A percentile compares a stretch with the other conserved stretches of the same genome.
These are phyloP conservation scores for Nematopogon swammerdamellus DNA, from an alignment of 2,888 invertebrate species.

Conservation along the genomic window DNA sequence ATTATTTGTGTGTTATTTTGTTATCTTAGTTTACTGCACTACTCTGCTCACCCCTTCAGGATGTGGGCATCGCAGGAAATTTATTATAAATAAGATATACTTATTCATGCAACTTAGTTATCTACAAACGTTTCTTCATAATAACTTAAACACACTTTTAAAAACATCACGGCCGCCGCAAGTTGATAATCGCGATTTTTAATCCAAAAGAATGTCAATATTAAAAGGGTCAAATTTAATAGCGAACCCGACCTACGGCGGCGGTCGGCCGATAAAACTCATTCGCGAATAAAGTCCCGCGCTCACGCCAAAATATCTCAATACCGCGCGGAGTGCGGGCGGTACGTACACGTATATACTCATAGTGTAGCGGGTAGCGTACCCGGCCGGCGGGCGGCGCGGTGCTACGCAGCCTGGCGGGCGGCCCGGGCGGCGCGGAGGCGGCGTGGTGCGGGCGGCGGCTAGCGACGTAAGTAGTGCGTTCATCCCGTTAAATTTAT, in stretches of 20 bases:
- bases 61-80: too few relatives aligned
- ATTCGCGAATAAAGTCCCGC: conserved; percentile 13
- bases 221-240: conserved; percentile 5
- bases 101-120: background rate
- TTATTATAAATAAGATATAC: too few relatives aligned
- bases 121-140: background rate
- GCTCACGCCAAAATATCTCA: conserved; percentile 18
- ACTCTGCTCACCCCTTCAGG: too few relatives aligned
- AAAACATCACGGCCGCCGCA: too few relatives aligned
- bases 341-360: too few relatives aligned
- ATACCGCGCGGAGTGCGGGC: background rate
- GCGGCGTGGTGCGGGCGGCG: conserved; percentile 26
- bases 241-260: background rate
- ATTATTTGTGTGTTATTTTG: too few relatives aligned
- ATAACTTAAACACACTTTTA: conserved; percentile 4
- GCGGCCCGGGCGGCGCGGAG: background rate
- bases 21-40: too few relatives aligned
- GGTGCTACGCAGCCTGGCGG: background rate
- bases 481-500: conserved; percentile 58
- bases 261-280: conserved; percentile 1
- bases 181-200: background rate
- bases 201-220: conserved; percentile 2
- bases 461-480: conserved; percentile 52
- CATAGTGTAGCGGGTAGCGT: too few relatives aligned
- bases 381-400: background rate